A percentile compares a stretch with the other conserved stretches of the same genome.
Evolutionary conservation across 2,888 invertebrate genomes (phyloP).

Genomic region (Laspeyria flexula): DNA sequence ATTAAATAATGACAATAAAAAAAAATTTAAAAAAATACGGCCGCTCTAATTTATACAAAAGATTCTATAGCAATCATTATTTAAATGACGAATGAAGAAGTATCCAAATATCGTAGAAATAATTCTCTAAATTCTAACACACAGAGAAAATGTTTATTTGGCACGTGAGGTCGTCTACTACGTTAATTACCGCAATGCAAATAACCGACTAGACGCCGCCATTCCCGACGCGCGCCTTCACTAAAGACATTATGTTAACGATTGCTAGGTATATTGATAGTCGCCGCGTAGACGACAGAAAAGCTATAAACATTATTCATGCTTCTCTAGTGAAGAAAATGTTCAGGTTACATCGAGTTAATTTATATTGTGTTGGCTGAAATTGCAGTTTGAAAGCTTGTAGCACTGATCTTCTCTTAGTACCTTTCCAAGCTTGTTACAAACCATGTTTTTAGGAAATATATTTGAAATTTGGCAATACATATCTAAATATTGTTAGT

Average conservation of each 20-base stretch:
- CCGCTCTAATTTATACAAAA: too few relatives aligned
- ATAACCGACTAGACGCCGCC: slow-evolving; percentile 13
- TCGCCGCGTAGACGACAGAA: slow-evolving; percentile 1
- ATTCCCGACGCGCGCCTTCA: slow-evolving; percentile 14
- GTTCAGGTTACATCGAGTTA: not conserved
- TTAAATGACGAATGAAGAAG: too few relatives aligned
- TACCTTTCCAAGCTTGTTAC: too few relatives aligned
- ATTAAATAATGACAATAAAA: too few relatives aligned
- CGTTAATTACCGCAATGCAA: slow-evolving; percentile 3
- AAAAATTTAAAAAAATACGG: too few relatives aligned
- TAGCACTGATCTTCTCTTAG: too few relatives aligned
- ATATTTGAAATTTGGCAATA: too few relatives aligned
- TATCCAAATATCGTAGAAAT: not conserved
- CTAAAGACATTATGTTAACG: slow-evolving; percentile 6
- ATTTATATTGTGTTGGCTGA: too few relatives aligned
- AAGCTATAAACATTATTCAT: slow-evolving; percentile 1
- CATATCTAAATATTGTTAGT: too few relatives aligned
- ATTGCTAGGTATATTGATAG: not conserved
- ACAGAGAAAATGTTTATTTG: not conserved
- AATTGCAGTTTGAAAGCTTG: too few relatives aligned
- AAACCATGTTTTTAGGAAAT: too few relatives aligned
- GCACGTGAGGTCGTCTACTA: not conserved
- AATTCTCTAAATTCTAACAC: not conserved
- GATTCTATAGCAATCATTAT: too few relatives aligned
- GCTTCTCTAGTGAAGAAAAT: not conserved